These are phyloP conservation scores for Apistogramma diplotaenia DNA, from an alignment of 2,113 vertebrate genomes.

Conservation along the genomic window DNA sequence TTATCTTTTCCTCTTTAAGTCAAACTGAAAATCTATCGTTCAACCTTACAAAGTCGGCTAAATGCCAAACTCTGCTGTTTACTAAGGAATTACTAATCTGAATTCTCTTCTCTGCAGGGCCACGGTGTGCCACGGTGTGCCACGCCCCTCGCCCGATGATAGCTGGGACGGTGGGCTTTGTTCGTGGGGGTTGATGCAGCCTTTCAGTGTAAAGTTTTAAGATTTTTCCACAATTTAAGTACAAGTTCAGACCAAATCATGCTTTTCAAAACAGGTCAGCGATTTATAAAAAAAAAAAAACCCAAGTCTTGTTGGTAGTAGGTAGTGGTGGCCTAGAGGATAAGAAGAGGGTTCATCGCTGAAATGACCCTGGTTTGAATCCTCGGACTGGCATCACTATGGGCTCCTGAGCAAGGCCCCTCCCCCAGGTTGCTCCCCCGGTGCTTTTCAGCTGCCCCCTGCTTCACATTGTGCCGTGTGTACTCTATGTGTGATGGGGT, in stretches of 20 bases:
- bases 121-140: not conserved
- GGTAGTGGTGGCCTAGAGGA: too few relatives aligned
- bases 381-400: too few relatives aligned
- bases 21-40: constrained; percentile 8
- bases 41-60: not conserved
- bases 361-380: too few relatives aligned
- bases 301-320: not conserved
- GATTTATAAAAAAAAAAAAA: not conserved
- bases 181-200: not conserved
- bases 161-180: not conserved
- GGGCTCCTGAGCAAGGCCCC: too few relatives aligned
- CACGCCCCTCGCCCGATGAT: not conserved
- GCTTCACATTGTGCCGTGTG: too few relatives aligned
- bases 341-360: too few relatives aligned
- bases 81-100: not conserved
- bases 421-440: too few relatives aligned
- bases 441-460: too few relatives aligned
- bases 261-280: not conserved
- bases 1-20: not conserved
- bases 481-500: too few relatives aligned
- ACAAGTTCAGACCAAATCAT: not conserved
- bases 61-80: not conserved
- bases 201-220: not conserved
- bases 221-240: not conserved
- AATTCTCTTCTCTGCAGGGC: not conserved